A percentile compares a stretch with the other conserved stretches of the same genome.
phyloP scores from a whole-genome alignment of 2,888 invertebrate species.

The Rhingia campestris region DNA sequence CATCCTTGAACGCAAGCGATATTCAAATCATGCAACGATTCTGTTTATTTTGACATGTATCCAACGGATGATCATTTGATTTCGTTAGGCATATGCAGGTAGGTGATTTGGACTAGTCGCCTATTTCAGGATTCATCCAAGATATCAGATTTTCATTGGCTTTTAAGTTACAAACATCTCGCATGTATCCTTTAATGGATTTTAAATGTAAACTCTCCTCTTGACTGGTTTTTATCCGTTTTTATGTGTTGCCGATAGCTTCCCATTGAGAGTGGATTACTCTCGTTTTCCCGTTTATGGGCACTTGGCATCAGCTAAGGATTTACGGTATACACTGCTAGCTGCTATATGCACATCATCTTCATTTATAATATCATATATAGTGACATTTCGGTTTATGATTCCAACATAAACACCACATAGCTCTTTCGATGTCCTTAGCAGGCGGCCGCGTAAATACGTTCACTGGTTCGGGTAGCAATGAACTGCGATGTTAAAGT shows the following conservation, averaged over 20 bases:
- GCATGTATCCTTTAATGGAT: too few relatives aligned
- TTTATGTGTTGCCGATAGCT: conserved; percentile 29
- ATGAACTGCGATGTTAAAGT: conserved; percentile 4
- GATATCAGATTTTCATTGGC: conserved; percentile 1
- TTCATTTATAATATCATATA: conserved; percentile 33
- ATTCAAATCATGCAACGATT: conserved; percentile 21
- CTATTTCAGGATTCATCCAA: neutral
- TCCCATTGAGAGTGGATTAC: conserved; percentile 43
- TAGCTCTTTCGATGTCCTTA: neutral
- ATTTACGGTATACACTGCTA: conserved; percentile 3
- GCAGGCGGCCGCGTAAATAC: neutral
- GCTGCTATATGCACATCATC: neutral
- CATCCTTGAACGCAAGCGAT: neutral
- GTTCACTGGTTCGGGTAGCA: neutral
- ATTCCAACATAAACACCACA: conserved; percentile 5
- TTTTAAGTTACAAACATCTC: neutral
- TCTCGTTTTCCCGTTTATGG: conserved; percentile 17
- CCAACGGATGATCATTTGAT: conserved; percentile 16
- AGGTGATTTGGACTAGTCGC: neutral
- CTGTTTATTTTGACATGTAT: neutral
- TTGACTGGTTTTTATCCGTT: neutral
- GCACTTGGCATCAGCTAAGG: conserved; percentile 2
- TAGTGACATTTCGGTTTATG: conserved; percentile 40
- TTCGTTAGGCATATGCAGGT: neutral
- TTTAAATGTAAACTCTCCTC: too few relatives aligned